These are phyloP conservation scores for Ibycter americanus DNA, from an alignment of 2,797 vertebrate species.

Conservation along the genomic window DNA sequence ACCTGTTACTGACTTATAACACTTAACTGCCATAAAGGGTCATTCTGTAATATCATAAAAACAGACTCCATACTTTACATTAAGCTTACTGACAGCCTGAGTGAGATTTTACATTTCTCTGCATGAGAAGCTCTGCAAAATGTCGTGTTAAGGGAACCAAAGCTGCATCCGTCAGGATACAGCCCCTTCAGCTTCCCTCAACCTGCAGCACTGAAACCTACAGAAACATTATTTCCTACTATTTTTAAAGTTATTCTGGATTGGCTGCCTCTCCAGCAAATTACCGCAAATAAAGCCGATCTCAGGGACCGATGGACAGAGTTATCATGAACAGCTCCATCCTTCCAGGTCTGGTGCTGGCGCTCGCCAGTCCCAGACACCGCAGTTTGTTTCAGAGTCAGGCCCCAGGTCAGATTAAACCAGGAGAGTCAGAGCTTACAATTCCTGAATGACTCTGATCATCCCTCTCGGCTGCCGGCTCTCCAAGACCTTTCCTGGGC, in stretches of 20 bases:
- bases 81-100: background rate
- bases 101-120: background rate
- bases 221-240: background rate
- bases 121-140: background rate
- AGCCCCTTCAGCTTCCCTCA: background rate
- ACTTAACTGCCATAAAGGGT: background rate
- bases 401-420: background rate
- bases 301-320: background rate
- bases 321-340: background rate
- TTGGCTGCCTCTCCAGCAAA: constrained; percentile 23
- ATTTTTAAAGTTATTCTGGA: constrained; percentile 14
- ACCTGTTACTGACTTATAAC: background rate
- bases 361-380: background rate
- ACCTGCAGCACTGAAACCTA: background rate
- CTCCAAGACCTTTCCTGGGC: background rate
- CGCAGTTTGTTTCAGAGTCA: background rate
- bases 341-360: background rate
- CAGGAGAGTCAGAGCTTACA: background rate
- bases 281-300: background rate
- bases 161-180: background rate
- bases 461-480: background rate
- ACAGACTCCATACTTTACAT: background rate
- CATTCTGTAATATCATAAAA: background rate
- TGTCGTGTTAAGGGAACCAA: background rate
- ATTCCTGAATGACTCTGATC: background rate